A percentile compares a stretch with the other conserved stretches of the same genome.
Evolutionary conservation across 2,797 vertebrate genomes (phyloP).

Genomic region (Sternarchorhynchus goeldii): DNA sequence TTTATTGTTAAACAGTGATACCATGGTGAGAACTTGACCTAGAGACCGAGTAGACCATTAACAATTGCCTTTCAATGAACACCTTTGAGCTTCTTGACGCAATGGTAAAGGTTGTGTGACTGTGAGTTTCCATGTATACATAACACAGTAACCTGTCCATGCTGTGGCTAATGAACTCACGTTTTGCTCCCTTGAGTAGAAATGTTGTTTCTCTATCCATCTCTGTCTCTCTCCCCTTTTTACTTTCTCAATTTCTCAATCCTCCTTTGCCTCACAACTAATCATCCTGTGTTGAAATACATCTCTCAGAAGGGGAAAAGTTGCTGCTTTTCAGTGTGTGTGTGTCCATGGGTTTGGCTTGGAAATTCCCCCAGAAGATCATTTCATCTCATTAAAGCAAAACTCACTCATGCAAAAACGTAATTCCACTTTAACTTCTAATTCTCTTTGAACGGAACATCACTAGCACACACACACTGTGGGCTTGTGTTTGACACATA

Average conservation of each 20-base stretch:
- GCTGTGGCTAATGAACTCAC: slow-evolving; percentile 17
- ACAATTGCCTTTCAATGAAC: background rate
- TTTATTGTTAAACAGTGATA: background rate
- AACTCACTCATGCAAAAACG: slow-evolving; percentile 18
- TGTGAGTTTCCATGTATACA: background rate
- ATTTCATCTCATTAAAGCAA: slow-evolving; percentile 19
- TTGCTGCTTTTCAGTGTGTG: slow-evolving; percentile 30
- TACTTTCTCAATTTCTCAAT: no score
- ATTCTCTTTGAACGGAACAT: no score
- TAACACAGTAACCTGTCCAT: background rate
- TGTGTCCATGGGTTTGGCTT: background rate
- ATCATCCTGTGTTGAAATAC: slow-evolving; percentile 13
- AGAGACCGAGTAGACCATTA: background rate
- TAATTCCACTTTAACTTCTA: background rate
- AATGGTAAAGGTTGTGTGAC: background rate
- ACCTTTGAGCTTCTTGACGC: background rate
- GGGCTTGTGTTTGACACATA: background rate
- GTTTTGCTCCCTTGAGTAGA: background rate
- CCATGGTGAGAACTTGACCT: background rate
- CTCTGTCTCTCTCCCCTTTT: background rate
- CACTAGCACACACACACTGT: background rate
- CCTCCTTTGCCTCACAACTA: background rate
- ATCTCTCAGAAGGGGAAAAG: slow-evolving; percentile 24
- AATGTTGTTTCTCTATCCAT: background rate
- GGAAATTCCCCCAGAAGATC: background rate